Conservation (phyloP, 1,140 invertebrate species). For the Luehdorfia chinensis region DNA sequence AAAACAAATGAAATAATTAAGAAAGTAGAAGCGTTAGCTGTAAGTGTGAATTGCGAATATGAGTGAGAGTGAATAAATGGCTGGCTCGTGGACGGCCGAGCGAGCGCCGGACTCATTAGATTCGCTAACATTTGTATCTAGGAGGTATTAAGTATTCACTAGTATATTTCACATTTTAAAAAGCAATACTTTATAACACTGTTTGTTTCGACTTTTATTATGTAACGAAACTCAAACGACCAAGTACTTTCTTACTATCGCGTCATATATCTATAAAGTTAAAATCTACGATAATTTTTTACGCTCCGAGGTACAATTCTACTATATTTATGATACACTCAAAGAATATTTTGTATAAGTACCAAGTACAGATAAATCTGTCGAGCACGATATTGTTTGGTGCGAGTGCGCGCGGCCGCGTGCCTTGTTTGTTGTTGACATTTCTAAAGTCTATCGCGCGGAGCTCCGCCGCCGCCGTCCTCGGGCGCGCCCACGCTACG, state of each 20-base stretch:
- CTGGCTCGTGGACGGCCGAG: background rate
- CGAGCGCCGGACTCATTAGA: background rate
- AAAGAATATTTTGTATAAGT: slow-evolving; percentile 6
- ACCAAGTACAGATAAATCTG: background rate
- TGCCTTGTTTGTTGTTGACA: background rate
- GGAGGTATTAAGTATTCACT: slow-evolving; percentile 11
- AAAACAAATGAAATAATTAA: too few species aligned
- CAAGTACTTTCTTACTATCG: slow-evolving; percentile 49
- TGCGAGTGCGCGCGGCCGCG: background rate
- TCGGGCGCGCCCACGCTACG: slow-evolving; percentile 26
- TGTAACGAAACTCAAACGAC: slow-evolving; percentile 36
- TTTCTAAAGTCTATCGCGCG: slow-evolving; percentile 14
- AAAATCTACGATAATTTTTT: slow-evolving; percentile 22
- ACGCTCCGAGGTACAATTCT: slow-evolving; percentile 15
- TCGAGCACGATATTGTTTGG: background rate
- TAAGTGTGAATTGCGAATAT: too few species aligned
- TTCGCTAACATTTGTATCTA: slow-evolving; percentile 20
- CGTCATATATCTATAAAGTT: slow-evolving; percentile 10
- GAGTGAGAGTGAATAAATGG: too few species aligned
- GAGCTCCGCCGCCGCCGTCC: slow-evolving; percentile 17
- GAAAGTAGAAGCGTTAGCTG: too few species aligned
- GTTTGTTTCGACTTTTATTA: slow-evolving; percentile 27
- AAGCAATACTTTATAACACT: slow-evolving; percentile 40
- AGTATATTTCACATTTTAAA: slow-evolving; percentile 27
- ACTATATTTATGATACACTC: too few species aligned